Evolutionary conservation across 2,888 invertebrate species (phyloP).

Genomic region (Podotricha telesiphe): DNA sequence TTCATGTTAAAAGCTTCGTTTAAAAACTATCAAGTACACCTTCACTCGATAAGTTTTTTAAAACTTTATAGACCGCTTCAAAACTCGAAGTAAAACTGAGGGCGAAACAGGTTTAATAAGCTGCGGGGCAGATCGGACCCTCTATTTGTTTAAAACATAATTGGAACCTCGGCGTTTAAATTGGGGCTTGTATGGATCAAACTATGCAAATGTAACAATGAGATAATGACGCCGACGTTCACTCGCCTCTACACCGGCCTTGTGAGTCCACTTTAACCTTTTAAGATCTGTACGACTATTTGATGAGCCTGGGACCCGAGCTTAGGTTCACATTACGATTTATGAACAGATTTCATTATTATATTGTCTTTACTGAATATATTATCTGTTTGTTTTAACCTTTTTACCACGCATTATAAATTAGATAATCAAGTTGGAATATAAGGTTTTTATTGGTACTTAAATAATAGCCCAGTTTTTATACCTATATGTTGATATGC

Average conservation of each 20-base stretch:
- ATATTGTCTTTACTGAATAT: constrained; percentile 31
- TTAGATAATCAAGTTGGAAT: background rate
- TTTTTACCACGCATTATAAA: background rate
- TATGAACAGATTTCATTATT: constrained; percentile 35
- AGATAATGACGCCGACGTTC: constrained; percentile 56
- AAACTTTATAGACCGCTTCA: constrained; percentile 37
- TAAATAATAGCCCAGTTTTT: background rate
- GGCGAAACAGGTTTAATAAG: constrained; percentile 51
- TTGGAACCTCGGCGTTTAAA: constrained; percentile 66
- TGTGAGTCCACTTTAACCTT: constrained; percentile 51
- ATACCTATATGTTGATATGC: too few relatives aligned
- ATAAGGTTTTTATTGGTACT: background rate
- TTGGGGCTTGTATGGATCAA: constrained; percentile 64
- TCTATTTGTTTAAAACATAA: constrained; percentile 72
- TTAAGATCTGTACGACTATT: constrained; percentile 50
- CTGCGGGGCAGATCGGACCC: constrained; percentile 52
- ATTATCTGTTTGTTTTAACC: constrained; percentile 21
- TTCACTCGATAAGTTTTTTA: constrained; percentile 38
- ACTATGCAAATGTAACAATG: constrained; percentile 74
- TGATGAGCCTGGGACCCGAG: constrained; percentile 40
- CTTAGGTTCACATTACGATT: constrained; percentile 34
- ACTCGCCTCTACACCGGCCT: constrained; percentile 23
- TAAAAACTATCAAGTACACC: constrained; percentile 23
- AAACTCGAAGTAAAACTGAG: constrained; percentile 43
- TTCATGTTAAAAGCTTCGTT: constrained; percentile 8